phyloP scores from a whole-genome alignment of 2,113 vertebrate genomes.

The Cyprinodon brontotheroides region DNA sequence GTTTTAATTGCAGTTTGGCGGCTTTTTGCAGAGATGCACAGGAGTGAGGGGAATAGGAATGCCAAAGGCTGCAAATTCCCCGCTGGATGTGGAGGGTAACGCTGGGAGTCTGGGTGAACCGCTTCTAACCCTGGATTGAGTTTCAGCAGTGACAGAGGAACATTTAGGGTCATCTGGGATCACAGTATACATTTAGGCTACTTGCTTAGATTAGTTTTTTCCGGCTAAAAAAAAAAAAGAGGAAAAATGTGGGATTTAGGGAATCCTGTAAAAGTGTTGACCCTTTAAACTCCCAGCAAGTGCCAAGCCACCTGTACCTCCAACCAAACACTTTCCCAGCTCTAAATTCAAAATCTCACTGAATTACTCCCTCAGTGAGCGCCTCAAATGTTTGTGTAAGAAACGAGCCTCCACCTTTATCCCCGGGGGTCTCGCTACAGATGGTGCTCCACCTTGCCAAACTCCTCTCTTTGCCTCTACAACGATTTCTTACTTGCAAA shows the following conservation, averaged over 20 bases:
- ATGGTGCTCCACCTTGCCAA: slow-evolving; percentile 42
- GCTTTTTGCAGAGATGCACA: slow-evolving; percentile 29
- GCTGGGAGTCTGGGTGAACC: slow-evolving; percentile 42
- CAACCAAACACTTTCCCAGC: background rate
- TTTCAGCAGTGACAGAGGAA: slow-evolving; percentile 55
- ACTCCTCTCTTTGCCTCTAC: slow-evolving; percentile 5
- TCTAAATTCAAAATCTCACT: slow-evolving; percentile 39
- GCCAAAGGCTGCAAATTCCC: slow-evolving; percentile 54
- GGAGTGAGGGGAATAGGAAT: slow-evolving; percentile 49
- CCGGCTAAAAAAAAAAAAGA: slow-evolving; percentile 19
- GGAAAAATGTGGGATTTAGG: slow-evolving; percentile 23
- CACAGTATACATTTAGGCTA: slow-evolving; percentile 29
- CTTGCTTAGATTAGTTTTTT: slow-evolving; percentile 53
- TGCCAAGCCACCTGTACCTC: slow-evolving; percentile 61
- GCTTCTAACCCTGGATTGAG: slow-evolving; percentile 48
- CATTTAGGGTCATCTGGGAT: slow-evolving; percentile 1
- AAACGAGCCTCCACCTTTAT: slow-evolving; percentile 29
- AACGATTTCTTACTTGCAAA: slow-evolving; percentile 19
- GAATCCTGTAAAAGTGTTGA: slow-evolving; percentile 8
- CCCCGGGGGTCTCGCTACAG: slow-evolving; percentile 39
- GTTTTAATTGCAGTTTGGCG: slow-evolving; percentile 58
- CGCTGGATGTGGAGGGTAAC: slow-evolving; percentile 25
- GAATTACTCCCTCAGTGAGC: slow-evolving; percentile 26
- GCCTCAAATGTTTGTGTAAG: slow-evolving; percentile 43
- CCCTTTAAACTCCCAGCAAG: slow-evolving; percentile 46